phyloP scores from a whole-genome alignment of 1,140 invertebrate species.

The Aphidius gifuensis region DNA sequence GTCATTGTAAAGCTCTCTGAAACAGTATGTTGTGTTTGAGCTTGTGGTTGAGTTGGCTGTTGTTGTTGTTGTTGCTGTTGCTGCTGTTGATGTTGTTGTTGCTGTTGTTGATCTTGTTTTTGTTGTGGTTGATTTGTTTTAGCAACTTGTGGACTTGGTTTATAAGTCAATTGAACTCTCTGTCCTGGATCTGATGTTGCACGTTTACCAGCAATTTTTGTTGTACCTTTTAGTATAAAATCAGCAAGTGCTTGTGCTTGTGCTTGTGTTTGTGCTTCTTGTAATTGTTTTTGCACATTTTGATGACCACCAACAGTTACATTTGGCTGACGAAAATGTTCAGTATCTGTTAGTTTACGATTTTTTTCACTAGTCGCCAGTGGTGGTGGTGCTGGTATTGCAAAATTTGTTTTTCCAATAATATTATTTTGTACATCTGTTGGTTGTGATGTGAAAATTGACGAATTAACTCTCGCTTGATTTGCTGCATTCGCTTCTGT shows the following conservation, averaged over 20 bases:
- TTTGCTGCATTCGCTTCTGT: conserved; percentile 55
- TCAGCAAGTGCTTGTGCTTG: conserved; percentile 54
- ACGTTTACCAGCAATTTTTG: conserved; percentile 68
- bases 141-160: conserved; percentile 37
- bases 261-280: conserved; percentile 59
- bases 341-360: conserved; percentile 63
- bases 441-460: conserved; percentile 51
- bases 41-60: conserved; percentile 35
- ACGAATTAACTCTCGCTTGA: conserved; percentile 53
- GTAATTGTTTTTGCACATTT: conserved; percentile 53
- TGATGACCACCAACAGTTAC: conserved; percentile 51
- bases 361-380: conserved; percentile 56
- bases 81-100: conserved; percentile 39
- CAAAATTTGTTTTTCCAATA: conserved; percentile 59
- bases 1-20: conserved; percentile 60
- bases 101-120: conserved; percentile 52
- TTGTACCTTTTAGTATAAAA: conserved; percentile 57
- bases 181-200: conserved; percentile 67
- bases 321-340: conserved; percentile 60
- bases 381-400: conserved; percentile 61
- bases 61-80: conserved; percentile 56
- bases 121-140: conserved; percentile 50
- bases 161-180: conserved; percentile 49
- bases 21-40: conserved; percentile 58
- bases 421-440: conserved; percentile 47